Evolutionary conservation across 2,797 vertebrate species (phyloP).

Genomic region (Tiaroga cobitis): DNA sequence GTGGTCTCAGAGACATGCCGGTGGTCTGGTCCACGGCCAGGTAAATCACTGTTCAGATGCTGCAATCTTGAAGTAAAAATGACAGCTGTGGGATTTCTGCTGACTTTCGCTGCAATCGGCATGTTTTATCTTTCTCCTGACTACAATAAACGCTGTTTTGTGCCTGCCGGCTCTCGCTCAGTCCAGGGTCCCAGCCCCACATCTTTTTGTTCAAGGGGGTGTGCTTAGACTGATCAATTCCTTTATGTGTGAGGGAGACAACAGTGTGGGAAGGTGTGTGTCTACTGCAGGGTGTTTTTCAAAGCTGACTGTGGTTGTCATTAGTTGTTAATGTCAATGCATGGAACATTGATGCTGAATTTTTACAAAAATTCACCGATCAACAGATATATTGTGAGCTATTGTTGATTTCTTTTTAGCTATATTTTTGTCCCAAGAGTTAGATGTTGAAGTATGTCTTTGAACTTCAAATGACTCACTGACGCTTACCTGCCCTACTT

Average conservation of each 20-base stretch:
- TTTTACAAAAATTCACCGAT: constrained; percentile 19
- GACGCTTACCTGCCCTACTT: constrained; percentile 51
- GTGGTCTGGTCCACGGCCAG: constrained; percentile 57
- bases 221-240: constrained; percentile 40
- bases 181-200: constrained; percentile 1
- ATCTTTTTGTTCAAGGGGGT: constrained; percentile 41
- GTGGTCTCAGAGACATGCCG: not conserved
- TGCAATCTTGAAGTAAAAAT: constrained; percentile 48
- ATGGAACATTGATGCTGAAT: constrained; percentile 59
- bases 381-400: constrained; percentile 16
- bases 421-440: constrained; percentile 29
- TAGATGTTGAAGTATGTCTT: constrained; percentile 39
- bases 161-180: not conserved
- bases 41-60: constrained; percentile 60
- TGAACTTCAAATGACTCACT: constrained; percentile 49
- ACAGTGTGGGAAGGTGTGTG: constrained; percentile 25
- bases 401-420: not conserved
- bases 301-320: constrained; percentile 57
- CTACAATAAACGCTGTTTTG: constrained; percentile 13
- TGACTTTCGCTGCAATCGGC: not conserved
- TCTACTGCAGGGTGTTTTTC: constrained; percentile 34
- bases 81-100: constrained; percentile 13
- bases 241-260: constrained; percentile 33
- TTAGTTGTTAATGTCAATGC: constrained; percentile 60
- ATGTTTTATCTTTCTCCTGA: constrained; percentile 21